These are phyloP conservation scores for Euthynnus affinis DNA, from an alignment of 2,797 vertebrate genomes.

Conservation along the genomic window DNA sequence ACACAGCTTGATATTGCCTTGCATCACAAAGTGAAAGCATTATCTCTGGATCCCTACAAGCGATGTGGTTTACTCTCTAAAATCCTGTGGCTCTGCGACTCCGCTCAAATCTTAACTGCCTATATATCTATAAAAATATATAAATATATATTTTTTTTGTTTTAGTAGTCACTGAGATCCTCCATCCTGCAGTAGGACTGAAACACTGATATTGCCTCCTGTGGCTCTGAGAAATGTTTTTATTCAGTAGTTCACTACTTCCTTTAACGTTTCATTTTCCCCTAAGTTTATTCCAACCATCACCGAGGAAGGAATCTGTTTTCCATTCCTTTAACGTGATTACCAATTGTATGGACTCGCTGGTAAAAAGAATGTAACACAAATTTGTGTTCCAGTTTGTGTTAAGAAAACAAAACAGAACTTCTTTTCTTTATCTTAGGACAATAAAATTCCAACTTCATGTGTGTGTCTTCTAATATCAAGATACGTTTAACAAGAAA, in stretches of 20 bases:
- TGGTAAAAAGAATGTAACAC: slow-evolving; percentile 37
- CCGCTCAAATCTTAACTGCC: slow-evolving; percentile 73
- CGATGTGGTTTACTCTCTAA: slow-evolving; percentile 85
- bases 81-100: slow-evolving; percentile 79
- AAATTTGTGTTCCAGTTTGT: slow-evolving; percentile 27
- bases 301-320: slow-evolving; percentile 46
- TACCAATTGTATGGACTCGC: slow-evolving; percentile 13
- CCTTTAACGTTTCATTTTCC: slow-evolving; percentile 63
- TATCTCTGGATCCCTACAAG: slow-evolving; percentile 88
- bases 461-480: neutral
- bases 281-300: slow-evolving; percentile 58
- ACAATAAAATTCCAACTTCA: neutral
- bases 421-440: neutral
- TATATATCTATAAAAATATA: slow-evolving; percentile 44
- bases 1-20: slow-evolving; percentile 89
- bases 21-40: slow-evolving; percentile 88
- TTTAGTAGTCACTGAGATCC: slow-evolving; percentile 41
- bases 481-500: neutral
- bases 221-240: slow-evolving; percentile 70
- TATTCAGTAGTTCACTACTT: slow-evolving; percentile 64
- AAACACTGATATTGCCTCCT: slow-evolving; percentile 65
- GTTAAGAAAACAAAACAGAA: slow-evolving; percentile 20
- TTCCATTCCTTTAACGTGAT: slow-evolving; percentile 45
- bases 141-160: neutral
- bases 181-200: slow-evolving; percentile 53